Conservation (phyloP, 1,140 invertebrate genomes). For the Leptopilina clavipes region DNA sequence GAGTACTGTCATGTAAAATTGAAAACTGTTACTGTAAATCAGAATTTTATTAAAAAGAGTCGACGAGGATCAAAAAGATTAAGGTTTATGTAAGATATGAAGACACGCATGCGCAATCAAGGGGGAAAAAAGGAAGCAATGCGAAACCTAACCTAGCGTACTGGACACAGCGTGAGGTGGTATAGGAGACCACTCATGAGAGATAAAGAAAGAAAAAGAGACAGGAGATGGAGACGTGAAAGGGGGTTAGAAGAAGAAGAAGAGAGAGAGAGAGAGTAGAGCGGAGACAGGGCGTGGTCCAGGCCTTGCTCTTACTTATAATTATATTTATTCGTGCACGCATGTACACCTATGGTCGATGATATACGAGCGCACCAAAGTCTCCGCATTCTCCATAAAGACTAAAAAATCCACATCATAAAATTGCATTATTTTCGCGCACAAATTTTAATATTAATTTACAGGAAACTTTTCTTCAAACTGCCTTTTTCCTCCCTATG, state of each 20-base stretch:
- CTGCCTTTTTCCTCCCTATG: no score
- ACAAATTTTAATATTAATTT: not conserved
- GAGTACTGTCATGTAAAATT: not conserved
- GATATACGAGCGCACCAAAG: slow-evolving; percentile 66
- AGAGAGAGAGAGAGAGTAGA: slow-evolving; percentile 62
- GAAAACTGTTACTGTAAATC: slow-evolving; percentile 18
- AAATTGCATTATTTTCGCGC: slow-evolving; percentile 22
- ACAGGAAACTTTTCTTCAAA: no score
- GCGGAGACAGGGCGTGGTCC: slow-evolving; percentile 74
- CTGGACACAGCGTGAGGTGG: slow-evolving; percentile 58
- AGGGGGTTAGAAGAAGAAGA: slow-evolving; percentile 44
- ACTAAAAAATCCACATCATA: slow-evolving; percentile 10
- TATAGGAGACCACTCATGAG: slow-evolving; percentile 47
- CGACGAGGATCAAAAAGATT: not conserved
- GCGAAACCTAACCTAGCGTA: slow-evolving; percentile 58
- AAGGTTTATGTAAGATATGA: slow-evolving; percentile 16
- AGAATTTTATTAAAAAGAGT: slow-evolving; percentile 16
- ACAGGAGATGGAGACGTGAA: slow-evolving; percentile 45
- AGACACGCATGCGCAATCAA: slow-evolving; percentile 35
- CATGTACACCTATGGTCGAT: slow-evolving; percentile 60
- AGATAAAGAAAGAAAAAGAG: slow-evolving; percentile 44
- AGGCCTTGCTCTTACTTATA: slow-evolving; percentile 72
- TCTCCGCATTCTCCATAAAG: slow-evolving; percentile 55
- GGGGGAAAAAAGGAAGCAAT: slow-evolving; percentile 65
- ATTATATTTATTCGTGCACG: slow-evolving; percentile 71